Percentiles rank a stretch among this genome's conserved stretches.
phyloP scores from a whole-genome alignment of 2,797 vertebrate genomes.

The Sciaenops ocellatus region DNA sequence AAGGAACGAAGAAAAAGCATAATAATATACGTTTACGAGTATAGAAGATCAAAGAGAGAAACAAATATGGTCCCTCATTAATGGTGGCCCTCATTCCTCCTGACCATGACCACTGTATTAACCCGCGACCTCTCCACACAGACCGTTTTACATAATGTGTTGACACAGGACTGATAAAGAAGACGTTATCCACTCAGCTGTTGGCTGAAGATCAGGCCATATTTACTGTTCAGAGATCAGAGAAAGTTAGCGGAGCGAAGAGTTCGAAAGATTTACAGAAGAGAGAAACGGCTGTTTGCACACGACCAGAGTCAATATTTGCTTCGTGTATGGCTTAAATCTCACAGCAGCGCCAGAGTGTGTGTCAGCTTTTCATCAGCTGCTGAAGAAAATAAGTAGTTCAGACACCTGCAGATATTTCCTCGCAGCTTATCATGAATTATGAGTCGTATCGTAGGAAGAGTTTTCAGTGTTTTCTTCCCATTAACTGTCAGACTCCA shows the following conservation, averaged over 20 bases:
- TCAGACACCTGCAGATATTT: background rate
- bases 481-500: background rate
- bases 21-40: no score
- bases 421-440: constrained; percentile 3
- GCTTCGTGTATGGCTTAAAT: constrained; percentile 15
- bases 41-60: no score
- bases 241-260: background rate
- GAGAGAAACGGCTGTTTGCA: background rate
- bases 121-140: constrained; percentile 18
- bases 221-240: constrained; percentile 68
- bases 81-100: background rate
- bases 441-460: constrained; percentile 7
- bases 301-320: constrained; percentile 47
- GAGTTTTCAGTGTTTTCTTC: background rate
- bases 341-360: background rate
- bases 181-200: constrained; percentile 49
- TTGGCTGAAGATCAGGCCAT: constrained; percentile 54
- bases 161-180: constrained; percentile 60
- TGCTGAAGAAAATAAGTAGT: constrained; percentile 6
- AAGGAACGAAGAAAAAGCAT: no score
- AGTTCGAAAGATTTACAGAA: constrained; percentile 5
- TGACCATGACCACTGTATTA: background rate
- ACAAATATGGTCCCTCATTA: background rate
- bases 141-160: constrained; percentile 56
- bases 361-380: background rate